Percentiles rank a stretch among this genome's conserved stretches.
phyloP scores from a whole-genome alignment of 2,888 invertebrate species.

The Sycophila texana region DNA sequence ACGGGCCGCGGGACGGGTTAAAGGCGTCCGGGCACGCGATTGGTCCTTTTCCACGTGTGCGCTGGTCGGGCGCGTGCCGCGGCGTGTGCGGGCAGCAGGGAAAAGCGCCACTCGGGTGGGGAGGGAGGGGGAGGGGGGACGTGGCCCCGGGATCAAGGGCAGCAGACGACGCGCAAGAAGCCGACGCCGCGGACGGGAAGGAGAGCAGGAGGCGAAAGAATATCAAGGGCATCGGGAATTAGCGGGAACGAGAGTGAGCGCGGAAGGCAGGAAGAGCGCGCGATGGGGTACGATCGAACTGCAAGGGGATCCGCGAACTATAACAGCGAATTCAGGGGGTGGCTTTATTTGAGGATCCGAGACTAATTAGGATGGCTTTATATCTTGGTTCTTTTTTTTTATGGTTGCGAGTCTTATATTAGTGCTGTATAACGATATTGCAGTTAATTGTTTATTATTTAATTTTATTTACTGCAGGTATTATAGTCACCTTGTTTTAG shows the following conservation, averaged over 20 bases:
- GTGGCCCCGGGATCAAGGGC: conserved; percentile 42
- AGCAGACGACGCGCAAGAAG: conserved; percentile 43
- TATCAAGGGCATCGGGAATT: conserved; percentile 47
- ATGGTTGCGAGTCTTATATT: too few species aligned
- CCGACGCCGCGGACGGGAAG: conserved; percentile 3
- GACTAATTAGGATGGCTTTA: background rate
- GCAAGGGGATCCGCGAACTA: conserved; percentile 57
- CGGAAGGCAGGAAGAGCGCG: conserved; percentile 34
- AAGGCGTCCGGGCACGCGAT: conserved; percentile 24
- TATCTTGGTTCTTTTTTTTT: too few species aligned
- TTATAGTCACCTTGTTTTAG: too few species aligned
- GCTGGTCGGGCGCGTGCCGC: conserved; percentile 14
- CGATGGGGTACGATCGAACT: conserved; percentile 59
- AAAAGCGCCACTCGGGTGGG: conserved; percentile 20
- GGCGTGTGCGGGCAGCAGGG: conserved; percentile 1
- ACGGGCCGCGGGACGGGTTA: too few species aligned
- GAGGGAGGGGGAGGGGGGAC: conserved; percentile 22
- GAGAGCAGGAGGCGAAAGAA: conserved; percentile 20
- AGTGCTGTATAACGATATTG: background rate
- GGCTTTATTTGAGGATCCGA: background rate
- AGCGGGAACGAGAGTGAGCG: conserved; percentile 20
- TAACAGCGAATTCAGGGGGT: too few species aligned
- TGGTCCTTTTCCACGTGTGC: conserved; percentile 47
- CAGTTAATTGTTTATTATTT: background rate
- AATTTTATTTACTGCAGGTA: too few species aligned